These are phyloP conservation scores for Scophthalmus maximus DNA, from an alignment of 2,113 vertebrate species.

Conservation along the genomic window DNA sequence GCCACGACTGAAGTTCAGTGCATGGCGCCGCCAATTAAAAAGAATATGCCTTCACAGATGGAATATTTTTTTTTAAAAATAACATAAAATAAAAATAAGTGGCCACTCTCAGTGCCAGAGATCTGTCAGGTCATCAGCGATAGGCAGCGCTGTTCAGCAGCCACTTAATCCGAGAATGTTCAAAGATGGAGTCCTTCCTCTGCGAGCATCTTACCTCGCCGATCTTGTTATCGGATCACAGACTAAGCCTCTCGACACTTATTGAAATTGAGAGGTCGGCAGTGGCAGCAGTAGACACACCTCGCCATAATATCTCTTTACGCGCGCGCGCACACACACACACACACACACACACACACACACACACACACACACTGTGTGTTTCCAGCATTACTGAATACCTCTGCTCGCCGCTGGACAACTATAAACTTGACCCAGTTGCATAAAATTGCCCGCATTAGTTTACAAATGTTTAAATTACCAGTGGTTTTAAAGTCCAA, in stretches of 20 bases:
- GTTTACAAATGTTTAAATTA: conserved; percentile 15
- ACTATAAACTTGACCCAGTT: conserved; percentile 30
- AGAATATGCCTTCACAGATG: background rate
- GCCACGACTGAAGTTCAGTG: background rate
- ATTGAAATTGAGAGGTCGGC: conserved; percentile 46
- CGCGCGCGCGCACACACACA: background rate
- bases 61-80: background rate
- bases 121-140: conserved; percentile 22
- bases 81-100: background rate
- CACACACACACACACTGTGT: conserved; percentile 3
- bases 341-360: background rate
- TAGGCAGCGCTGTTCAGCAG: conserved; percentile 29
- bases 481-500: background rate
- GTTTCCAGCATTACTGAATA: background rate
- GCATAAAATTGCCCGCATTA: conserved; percentile 18
- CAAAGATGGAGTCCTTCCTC: conserved; percentile 24
- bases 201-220: conserved; percentile 22
- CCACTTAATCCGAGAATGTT: conserved; percentile 47
- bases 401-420: background rate
- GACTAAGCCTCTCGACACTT: conserved; percentile 33
- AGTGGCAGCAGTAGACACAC: conserved; percentile 1
- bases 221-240: conserved; percentile 56
- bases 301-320: no score
- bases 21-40: background rate
- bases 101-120: conserved; percentile 4